A percentile compares a stretch with the other conserved stretches of the same genome.
Evolutionary conservation across 2,888 invertebrate species (phyloP).

Genomic region (Coleophora flavipennella): DNA sequence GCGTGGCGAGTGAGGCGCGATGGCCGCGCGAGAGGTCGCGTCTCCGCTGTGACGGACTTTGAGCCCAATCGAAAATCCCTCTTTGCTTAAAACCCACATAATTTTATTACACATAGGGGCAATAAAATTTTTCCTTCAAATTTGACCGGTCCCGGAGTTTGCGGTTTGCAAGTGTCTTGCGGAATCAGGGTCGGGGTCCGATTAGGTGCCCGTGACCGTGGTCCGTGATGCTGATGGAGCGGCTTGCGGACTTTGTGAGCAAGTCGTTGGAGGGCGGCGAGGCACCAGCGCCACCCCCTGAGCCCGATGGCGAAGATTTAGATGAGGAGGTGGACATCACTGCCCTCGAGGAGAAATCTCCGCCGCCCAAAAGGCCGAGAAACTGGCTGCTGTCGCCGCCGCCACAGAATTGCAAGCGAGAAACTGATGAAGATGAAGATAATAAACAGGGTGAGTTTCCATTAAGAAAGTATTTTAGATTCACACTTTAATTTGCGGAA

Average conservation of each 20-base stretch:
- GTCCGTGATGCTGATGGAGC: constrained; percentile 82
- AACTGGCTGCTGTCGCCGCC: constrained; percentile 65
- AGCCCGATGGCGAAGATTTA: constrained; percentile 52
- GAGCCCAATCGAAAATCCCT: too few species aligned
- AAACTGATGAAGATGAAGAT: constrained; percentile 56
- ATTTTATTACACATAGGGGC: too few species aligned
- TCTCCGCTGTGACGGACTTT: constrained; percentile 3
- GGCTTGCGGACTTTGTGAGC: constrained; percentile 91
- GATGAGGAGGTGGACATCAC: constrained; percentile 65
- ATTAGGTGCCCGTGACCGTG: constrained; percentile 19
- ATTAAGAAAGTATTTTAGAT: too few species aligned
- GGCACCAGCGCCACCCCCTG: constrained; percentile 60
- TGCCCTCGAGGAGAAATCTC: constrained; percentile 55
- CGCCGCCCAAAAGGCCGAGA: constrained; percentile 50
- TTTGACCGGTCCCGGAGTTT: too few species aligned
- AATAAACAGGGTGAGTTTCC: constrained; percentile 49
- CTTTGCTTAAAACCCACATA: too few species aligned
- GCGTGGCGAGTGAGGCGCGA: constrained; percentile 38
- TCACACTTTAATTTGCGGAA: too few species aligned
- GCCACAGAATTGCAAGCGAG: constrained; percentile 52
- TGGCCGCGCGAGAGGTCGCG: constrained; percentile 55
- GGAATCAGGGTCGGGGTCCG: constrained; percentile 1
- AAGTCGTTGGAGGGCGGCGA: constrained; percentile 84
- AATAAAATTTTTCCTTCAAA: too few species aligned
- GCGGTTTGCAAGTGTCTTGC: background rate